Conservation (phyloP, 2,888 invertebrate genomes). For the Mesorhabditis spiculigera region DNA sequence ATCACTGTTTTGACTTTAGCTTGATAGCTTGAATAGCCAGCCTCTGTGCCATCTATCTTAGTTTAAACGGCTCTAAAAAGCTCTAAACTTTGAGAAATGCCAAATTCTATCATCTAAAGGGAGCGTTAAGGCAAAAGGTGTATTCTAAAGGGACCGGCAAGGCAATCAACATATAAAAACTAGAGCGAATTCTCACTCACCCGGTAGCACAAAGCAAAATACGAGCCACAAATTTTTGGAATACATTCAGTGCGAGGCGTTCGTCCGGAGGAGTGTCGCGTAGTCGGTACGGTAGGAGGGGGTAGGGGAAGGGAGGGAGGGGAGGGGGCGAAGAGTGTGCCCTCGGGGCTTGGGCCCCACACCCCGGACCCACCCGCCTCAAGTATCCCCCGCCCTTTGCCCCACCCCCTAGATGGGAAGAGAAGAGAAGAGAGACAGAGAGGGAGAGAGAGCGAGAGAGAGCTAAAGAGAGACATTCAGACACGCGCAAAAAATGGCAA, state of each 20-base stretch:
- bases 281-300: background rate
- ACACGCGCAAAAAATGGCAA: no score
- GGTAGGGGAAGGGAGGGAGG: conserved; percentile 6
- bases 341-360: conserved; percentile 10
- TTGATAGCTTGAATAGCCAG: no score
- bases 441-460: background rate
- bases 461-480: no score
- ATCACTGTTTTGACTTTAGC: no score
- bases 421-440: conserved; percentile 8
- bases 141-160: no score
- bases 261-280: conserved; percentile 8
- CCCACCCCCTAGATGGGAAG: background rate
- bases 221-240: conserved; percentile 5
- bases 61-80: background rate
- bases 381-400: conserved; percentile 21
- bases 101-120: no score
- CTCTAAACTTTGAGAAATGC: background rate
- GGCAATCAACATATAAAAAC: no score
- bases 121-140: no score
- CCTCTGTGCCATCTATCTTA: no score
- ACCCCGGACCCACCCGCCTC: conserved; percentile 16
- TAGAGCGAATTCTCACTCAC: background rate
- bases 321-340: conserved; percentile 13
- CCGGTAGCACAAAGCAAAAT: background rate
- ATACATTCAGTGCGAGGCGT: conserved; percentile 7